phyloP scores from a whole-genome alignment of 2,797 vertebrate genomes.

The Melanotaenia maccullochi region DNA sequence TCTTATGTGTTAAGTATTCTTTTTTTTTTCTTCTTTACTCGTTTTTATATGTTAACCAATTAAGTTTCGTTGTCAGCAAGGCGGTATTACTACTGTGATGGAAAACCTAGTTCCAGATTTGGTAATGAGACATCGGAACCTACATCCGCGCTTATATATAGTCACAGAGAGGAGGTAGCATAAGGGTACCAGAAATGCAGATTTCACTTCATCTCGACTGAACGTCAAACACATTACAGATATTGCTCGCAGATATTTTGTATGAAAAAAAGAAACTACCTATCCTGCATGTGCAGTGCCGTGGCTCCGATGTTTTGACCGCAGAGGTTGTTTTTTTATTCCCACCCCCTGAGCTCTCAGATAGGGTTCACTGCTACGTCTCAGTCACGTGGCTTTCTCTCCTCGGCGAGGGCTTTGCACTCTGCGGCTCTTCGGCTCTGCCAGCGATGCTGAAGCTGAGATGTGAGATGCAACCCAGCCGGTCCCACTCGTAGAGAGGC shows the following conservation, averaged over 20 bases:
- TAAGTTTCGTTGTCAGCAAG: conserved; percentile 13
- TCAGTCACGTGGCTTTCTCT: conserved; percentile 75
- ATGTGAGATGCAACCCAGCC: conserved; percentile 54
- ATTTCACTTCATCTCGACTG: not conserved
- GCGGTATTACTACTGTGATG: not conserved
- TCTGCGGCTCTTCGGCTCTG: conserved; percentile 48
- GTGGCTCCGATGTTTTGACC: conserved; percentile 44
- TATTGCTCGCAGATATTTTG: not conserved
- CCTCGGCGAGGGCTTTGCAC: conserved; percentile 38
- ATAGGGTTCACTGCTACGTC: conserved; percentile 54
- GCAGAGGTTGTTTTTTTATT: conserved; percentile 29
- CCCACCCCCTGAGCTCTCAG: conserved; percentile 16
- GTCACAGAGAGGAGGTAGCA: not conserved
- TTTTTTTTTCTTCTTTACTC: conserved; percentile 55
- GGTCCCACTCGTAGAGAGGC: conserved; percentile 36
- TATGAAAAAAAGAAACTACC: not conserved
- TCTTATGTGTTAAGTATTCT: conserved; percentile 40
- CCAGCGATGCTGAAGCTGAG: conserved; percentile 54
- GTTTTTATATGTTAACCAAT: conserved; percentile 20
- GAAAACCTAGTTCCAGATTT: not conserved
- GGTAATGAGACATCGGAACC: conserved; percentile 19
- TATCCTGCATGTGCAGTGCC: conserved; percentile 6
- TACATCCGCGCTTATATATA: not conserved
- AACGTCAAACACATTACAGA: not conserved
- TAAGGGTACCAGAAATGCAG: not conserved